phyloP scores from a whole-genome alignment of 2,797 vertebrate species.

The Danio jaintianensis region DNA sequence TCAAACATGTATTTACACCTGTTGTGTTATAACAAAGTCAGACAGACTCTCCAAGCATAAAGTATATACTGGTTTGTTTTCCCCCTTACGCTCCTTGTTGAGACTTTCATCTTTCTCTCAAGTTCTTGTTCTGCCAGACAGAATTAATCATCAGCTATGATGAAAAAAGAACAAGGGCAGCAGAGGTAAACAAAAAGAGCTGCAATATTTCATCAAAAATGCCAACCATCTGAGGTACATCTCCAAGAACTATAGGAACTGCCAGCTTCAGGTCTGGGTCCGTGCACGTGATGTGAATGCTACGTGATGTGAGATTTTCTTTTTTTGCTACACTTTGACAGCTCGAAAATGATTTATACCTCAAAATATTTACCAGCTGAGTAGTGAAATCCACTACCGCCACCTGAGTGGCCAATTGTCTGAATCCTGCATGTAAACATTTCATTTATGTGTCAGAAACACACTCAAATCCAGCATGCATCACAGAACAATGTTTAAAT shows the following conservation, averaged over 20 bases:
- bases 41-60: background rate
- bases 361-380: slow-evolving; percentile 16
- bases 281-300: background rate
- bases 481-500: slow-evolving; percentile 1
- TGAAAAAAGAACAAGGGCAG: slow-evolving; percentile 40
- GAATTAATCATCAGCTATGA: slow-evolving; percentile 39
- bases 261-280: background rate
- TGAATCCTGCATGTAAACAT: slow-evolving; percentile 11
- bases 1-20: slow-evolving; percentile 3
- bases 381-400: background rate
- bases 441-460: background rate
- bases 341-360: background rate
- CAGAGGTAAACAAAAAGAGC: slow-evolving; percentile 28
- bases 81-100: slow-evolving; percentile 28
- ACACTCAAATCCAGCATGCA: slow-evolving; percentile 2
- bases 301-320: background rate
- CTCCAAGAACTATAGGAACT: slow-evolving; percentile 20
- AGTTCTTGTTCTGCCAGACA: slow-evolving; percentile 20
- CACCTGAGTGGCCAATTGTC: slow-evolving; percentile 24
- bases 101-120: slow-evolving; percentile 31
- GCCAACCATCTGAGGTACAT: slow-evolving; percentile 9
- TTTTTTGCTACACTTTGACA: background rate
- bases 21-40: background rate
- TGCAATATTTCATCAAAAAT: slow-evolving; percentile 36
- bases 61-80: background rate